These are phyloP conservation scores for Aspidiotus rigidus DNA, from an alignment of 2,888 invertebrate genomes.

Conservation along the genomic window DNA sequence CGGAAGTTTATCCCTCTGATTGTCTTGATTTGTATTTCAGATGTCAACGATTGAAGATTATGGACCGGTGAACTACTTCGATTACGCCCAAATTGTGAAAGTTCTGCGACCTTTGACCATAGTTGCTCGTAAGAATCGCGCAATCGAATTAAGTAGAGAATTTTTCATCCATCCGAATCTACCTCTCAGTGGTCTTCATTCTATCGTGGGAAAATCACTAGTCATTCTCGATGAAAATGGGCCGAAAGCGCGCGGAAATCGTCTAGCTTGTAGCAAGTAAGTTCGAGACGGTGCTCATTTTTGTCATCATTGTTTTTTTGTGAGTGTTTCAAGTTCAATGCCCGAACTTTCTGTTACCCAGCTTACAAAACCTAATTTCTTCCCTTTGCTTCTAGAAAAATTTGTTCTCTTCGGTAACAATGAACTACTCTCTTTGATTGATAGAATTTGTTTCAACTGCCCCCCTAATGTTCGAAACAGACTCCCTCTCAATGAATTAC, in stretches of 20 bases:
- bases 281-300: conserved; percentile 40
- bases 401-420: no score
- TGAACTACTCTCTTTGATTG: no score
- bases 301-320: neutral
- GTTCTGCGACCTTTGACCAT: conserved; percentile 62
- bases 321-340: no score
- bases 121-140: conserved; percentile 61
- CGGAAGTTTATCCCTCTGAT: no score
- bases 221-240: conserved; percentile 81
- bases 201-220: conserved; percentile 69
- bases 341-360: no score
- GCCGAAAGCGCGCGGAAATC: conserved; percentile 75
- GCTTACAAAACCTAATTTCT: no score
- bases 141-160: conserved; percentile 56
- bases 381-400: no score
- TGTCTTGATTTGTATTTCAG: conserved; percentile 17
- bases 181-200: conserved; percentile 63
- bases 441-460: no score
- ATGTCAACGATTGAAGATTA: conserved; percentile 3
- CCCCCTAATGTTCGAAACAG: no score
- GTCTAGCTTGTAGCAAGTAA: conserved; percentile 79
- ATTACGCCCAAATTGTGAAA: conserved; percentile 64
- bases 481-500: no score
- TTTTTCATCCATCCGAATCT: conserved; percentile 70
- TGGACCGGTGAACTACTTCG: conserved; percentile 34